Percentiles rank a stretch among this genome's conserved stretches.
Conservation (phyloP, 2,888 invertebrate genomes). For the Selenia dentaria region DNA sequence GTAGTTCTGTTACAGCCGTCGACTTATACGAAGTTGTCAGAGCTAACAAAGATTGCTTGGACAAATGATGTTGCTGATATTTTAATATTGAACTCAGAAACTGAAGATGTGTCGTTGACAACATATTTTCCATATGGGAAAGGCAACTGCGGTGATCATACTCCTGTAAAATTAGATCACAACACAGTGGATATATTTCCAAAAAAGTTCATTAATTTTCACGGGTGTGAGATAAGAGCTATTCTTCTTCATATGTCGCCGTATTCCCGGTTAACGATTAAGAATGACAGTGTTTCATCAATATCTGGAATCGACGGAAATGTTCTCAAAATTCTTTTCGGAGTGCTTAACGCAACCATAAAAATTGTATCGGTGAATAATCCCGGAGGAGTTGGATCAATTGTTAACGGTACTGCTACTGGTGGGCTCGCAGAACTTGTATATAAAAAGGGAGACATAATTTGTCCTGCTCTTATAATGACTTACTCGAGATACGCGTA, state of each 20-base stretch:
- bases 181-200: conserved; percentile 42
- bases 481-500: conserved; percentile 39
- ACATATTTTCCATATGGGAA: conserved; percentile 56
- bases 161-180: conserved; percentile 39
- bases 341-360: conserved; percentile 50
- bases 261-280: conserved; percentile 33
- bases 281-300: conserved; percentile 38
- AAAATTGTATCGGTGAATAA: conserved; percentile 35
- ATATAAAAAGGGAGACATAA: conserved; percentile 47
- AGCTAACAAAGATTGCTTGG: conserved; percentile 48
- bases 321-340: conserved; percentile 39
- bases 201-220: conserved; percentile 54
- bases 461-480: conserved; percentile 44
- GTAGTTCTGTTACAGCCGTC: conserved; percentile 40
- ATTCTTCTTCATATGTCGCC: conserved; percentile 42
- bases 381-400: conserved; percentile 37
- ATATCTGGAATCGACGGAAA: conserved; percentile 50
- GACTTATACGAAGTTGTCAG: conserved; percentile 26
- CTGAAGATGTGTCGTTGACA: conserved; percentile 34
- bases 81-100: conserved; percentile 41
- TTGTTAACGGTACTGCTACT: conserved; percentile 39
- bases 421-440: conserved; percentile 47
- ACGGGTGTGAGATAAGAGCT: conserved; percentile 52
- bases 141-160: conserved; percentile 46
- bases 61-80: conserved; percentile 54